Percentiles rank a stretch among this genome's conserved stretches.
phyloP scores from a whole-genome alignment of 2,797 vertebrate genomes.

The Xyrichtys novacula region DNA sequence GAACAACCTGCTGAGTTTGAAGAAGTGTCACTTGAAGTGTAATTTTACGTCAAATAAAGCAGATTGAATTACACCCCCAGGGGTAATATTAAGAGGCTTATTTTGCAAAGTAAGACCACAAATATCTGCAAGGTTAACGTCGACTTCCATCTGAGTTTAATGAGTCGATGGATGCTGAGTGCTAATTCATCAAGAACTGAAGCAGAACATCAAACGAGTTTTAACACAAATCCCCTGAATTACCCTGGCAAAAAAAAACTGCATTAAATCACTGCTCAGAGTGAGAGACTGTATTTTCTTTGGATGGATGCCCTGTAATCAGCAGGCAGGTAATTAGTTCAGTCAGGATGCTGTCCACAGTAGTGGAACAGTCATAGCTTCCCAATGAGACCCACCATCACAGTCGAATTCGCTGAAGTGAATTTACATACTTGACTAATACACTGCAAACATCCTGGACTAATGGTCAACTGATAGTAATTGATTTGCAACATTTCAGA shows the following conservation, averaged over 20 bases:
- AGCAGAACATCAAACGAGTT: slow-evolving; percentile 51
- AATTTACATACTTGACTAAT: slow-evolving; percentile 33
- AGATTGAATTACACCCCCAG: slow-evolving; percentile 39
- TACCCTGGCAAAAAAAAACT: slow-evolving; percentile 19
- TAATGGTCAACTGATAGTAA: slow-evolving; percentile 17
- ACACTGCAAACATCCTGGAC: slow-evolving; percentile 21
- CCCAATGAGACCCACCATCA: slow-evolving; percentile 19
- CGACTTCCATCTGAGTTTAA: slow-evolving; percentile 50
- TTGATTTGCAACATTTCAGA: neutral
- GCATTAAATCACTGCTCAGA: slow-evolving; percentile 42
- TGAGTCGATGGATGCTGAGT: slow-evolving; percentile 39
- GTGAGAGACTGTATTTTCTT: slow-evolving; percentile 23
- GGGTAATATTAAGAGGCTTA: slow-evolving; percentile 64
- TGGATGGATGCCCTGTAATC: slow-evolving; percentile 38
- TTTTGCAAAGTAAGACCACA: slow-evolving; percentile 43
- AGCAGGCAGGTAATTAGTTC: slow-evolving; percentile 41
- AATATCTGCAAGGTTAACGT: slow-evolving; percentile 56
- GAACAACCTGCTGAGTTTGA: neutral
- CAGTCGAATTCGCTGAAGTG: slow-evolving; percentile 28
- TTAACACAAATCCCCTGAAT: slow-evolving; percentile 22
- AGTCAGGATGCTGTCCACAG: slow-evolving; percentile 20
- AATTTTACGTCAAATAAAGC: slow-evolving; percentile 23
- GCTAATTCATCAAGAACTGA: slow-evolving; percentile 58
- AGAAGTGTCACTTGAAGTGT: neutral
- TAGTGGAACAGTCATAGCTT: slow-evolving; percentile 17